These are phyloP conservation scores for Acanthornis magna DNA, from an alignment of 2,797 vertebrate genomes.

Conservation along the genomic window DNA sequence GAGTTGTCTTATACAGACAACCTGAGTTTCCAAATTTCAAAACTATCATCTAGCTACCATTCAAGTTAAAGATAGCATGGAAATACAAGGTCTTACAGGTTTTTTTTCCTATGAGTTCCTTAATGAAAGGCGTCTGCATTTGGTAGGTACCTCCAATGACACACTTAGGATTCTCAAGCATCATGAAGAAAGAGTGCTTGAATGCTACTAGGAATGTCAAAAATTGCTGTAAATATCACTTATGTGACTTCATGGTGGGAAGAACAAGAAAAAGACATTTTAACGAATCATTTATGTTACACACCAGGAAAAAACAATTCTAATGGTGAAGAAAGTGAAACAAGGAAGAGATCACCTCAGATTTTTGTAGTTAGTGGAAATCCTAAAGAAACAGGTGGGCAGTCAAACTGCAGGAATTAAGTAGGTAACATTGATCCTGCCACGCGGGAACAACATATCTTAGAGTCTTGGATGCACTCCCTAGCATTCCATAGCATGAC, in stretches of 20 bases:
- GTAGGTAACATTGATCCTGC: not conserved
- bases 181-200: not conserved
- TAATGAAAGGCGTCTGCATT: not conserved
- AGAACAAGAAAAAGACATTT: not conserved
- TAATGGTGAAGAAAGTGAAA: not conserved
- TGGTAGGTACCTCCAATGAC: not conserved
- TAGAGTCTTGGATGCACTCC: not conserved
- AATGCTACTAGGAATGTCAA: not conserved
- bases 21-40: not conserved
- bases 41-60: not conserved
- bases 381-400: not conserved
- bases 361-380: not conserved
- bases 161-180: not conserved
- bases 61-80: not conserved
- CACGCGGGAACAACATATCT: not conserved
- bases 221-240: not conserved
- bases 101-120: not conserved
- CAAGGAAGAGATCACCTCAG: not conserved
- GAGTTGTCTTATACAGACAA: not conserved
- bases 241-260: not conserved
- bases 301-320: not conserved
- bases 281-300: not conserved
- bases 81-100: not conserved
- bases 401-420: not conserved
- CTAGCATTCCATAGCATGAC: not conserved